A percentile compares a stretch with the other conserved stretches of the same genome.
phyloP scores from a whole-genome alignment of 2,888 invertebrate species.

The Drosophila eohydei region DNA sequence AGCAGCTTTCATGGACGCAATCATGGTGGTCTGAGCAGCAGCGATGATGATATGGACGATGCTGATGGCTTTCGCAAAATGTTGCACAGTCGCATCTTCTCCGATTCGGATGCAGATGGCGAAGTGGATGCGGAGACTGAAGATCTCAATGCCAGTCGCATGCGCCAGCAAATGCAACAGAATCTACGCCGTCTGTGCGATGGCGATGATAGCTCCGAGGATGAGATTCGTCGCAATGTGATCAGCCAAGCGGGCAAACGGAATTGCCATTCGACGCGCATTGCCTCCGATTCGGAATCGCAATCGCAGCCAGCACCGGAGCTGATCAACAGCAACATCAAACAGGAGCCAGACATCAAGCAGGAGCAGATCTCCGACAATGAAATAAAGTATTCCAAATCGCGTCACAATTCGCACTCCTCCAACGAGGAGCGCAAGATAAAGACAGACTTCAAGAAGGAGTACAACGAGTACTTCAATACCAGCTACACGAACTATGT shows the following conservation, averaged over 20 bases:
- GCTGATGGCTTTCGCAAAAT: constrained; percentile 65
- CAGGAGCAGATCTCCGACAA: constrained; percentile 85
- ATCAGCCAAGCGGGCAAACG: constrained; percentile 86
- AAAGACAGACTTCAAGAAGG: constrained; percentile 81
- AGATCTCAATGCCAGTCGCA: constrained; percentile 49
- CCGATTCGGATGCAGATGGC: constrained; percentile 84
- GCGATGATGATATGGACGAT: constrained; percentile 85
- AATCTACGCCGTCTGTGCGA: constrained; percentile 86
- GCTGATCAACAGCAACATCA: constrained; percentile 44
- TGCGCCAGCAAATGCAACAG: constrained; percentile 84
- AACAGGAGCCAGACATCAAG: constrained; percentile 85
- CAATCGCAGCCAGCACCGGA: constrained; percentile 76
- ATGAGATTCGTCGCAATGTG: constrained; percentile 80
- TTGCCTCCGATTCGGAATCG: constrained; percentile 89
- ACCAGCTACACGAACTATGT: constrained; percentile 42
- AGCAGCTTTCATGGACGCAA: constrained; percentile 72
- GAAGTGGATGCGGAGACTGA: constrained; percentile 37
- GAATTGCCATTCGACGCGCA: constrained; percentile 88
- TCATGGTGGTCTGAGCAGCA: constrained; percentile 60
- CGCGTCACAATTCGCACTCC: constrained; percentile 80
- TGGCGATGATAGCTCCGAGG: constrained; percentile 84
- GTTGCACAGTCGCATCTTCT: constrained; percentile 72
- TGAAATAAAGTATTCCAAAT: constrained; percentile 70
- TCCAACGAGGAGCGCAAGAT: constrained; percentile 85
- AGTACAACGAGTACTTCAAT: constrained; percentile 73